Evolutionary conservation across 2,113 vertebrate species (phyloP).

Genomic region (Choloepus hoffmanni): DNA sequence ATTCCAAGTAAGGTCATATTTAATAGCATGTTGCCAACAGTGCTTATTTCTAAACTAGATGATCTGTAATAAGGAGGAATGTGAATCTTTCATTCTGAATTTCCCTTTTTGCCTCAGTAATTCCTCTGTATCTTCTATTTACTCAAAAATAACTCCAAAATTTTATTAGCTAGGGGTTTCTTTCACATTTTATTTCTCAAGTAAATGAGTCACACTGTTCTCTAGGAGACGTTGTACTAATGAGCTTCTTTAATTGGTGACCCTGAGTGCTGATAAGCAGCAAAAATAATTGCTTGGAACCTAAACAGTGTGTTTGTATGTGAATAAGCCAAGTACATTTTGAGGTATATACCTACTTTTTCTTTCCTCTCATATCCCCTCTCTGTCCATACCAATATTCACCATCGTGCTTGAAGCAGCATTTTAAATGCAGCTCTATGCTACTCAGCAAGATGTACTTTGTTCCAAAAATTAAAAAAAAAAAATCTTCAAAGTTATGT

Average conservation of each 20-base stretch:
- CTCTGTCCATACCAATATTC: not conserved
- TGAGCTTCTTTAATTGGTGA: slow-evolving; percentile 62
- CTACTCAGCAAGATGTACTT: not conserved
- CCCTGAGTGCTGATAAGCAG: slow-evolving; percentile 50
- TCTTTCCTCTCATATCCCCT: not conserved
- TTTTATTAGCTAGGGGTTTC: slow-evolving; percentile 66
- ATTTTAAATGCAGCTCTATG: not conserved
- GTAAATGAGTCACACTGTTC: slow-evolving; percentile 59
- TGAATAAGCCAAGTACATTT: not conserved
- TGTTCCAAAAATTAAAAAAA: not conserved
- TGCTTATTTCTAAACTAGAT: slow-evolving; percentile 23
- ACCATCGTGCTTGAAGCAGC: not conserved
- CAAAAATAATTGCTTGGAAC: slow-evolving; percentile 46
- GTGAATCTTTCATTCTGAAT: slow-evolving; percentile 63
- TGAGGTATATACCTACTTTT: not conserved
- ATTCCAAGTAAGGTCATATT: not conserved
- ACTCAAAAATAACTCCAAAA: slow-evolving; percentile 72
- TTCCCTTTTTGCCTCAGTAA: slow-evolving; percentile 31
- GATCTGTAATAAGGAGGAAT: not conserved
- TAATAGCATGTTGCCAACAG: not conserved
- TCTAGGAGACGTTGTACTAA: slow-evolving; percentile 48
- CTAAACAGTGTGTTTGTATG: not conserved
- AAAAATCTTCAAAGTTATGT: not conserved
- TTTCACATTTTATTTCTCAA: slow-evolving; percentile 54
- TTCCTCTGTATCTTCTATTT: slow-evolving; percentile 25